Base-by-base conservation (phyloP, 2,888 invertebrate species). In the Caenorhabditis sp. region DNA sequence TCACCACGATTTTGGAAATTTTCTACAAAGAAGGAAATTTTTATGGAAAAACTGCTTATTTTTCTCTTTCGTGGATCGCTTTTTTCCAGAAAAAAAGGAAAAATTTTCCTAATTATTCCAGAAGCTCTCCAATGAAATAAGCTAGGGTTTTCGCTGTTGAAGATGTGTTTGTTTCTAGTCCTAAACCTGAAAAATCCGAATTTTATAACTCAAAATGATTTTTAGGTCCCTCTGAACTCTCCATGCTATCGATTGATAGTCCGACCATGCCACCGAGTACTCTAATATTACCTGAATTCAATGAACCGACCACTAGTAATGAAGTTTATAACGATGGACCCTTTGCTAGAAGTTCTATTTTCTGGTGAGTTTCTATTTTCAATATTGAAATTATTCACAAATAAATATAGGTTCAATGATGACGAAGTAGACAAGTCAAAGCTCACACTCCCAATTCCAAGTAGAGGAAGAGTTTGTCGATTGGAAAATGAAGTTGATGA, bases 401-500 rank as follows among this genome's bases (percentile, higher is more conserved):
- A 23, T 20, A 23, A 57, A 10, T 59, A 10, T 10, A 59, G 59
- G 61, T 74, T 69, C 53, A 63, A 69, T 25, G 74, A 74, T n/a
- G 53, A 63, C 5, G 74, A 74, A 67, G 74, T 74, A 2, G 74
- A 74, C 52, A 59, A 57, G n/a, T 56, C 70, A 0, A 64, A 70
- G 25, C 38, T 69, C 0, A 64, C 57, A 3, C 66, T 67, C 26
- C 67, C 75, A 7, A 65, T 68, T 31, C 65, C 68, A 5, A 73
- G 68, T 43, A 50, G 53, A 52, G 73, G 73, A 54, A 62, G 73
- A 56, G 66, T 73, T 23, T 68, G 64, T 49, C 67, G 70, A 67
- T 69, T 67, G 36, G 65, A 70, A 31, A 49, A 70, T 23, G 70
- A 70, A 20, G 75, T 70, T 8, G 67, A 70, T 56, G 70, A 75